Conservation (phyloP, 2,113 vertebrate species). For the Quiscalus mexicanus region DNA sequence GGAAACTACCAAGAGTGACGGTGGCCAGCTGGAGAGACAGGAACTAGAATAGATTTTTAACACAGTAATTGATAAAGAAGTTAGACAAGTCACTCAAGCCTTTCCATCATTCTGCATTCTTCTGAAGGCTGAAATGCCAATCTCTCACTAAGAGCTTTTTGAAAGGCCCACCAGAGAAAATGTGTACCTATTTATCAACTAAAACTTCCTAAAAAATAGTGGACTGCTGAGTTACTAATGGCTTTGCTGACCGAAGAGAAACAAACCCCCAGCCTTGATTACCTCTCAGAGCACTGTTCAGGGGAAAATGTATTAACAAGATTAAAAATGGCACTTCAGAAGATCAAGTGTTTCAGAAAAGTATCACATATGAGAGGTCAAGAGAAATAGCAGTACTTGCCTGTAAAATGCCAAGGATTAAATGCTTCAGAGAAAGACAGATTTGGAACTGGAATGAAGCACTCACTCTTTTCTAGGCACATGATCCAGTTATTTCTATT, state of each 20-base stretch:
- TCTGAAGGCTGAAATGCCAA: neutral
- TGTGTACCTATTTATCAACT: slow-evolving; percentile 22
- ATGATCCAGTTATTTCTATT: slow-evolving; percentile 13
- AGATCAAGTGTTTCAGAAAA: slow-evolving; percentile 59
- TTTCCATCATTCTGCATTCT: neutral
- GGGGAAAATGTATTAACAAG: slow-evolving; percentile 42
- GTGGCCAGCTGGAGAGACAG: neutral
- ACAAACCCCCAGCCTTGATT: slow-evolving; percentile 55
- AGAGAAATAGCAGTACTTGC: slow-evolving; percentile 31
- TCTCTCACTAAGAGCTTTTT: neutral
- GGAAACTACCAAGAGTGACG: neutral
- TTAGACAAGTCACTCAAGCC: neutral
- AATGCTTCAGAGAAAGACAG: slow-evolving; percentile 49
- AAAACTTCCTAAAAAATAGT: slow-evolving; percentile 23
- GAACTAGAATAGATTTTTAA: neutral
- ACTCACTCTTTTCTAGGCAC: neutral
- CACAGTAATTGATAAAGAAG: neutral
- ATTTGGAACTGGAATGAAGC: slow-evolving; percentile 39
- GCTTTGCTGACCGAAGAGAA: slow-evolving; percentile 45
- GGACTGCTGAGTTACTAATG: slow-evolving; percentile 63
- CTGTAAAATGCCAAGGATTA: slow-evolving; percentile 53
- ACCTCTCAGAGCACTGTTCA: slow-evolving; percentile 54
- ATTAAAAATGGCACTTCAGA: slow-evolving; percentile 61
- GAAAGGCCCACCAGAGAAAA: slow-evolving; percentile 42
- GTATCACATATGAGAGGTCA: slow-evolving; percentile 22